Percentiles rank a stretch among this genome's conserved stretches.
These are phyloP conservation scores for Procambarus clarkii DNA, from an alignment of 1,140 invertebrate species.

Conservation along the genomic window DNA sequence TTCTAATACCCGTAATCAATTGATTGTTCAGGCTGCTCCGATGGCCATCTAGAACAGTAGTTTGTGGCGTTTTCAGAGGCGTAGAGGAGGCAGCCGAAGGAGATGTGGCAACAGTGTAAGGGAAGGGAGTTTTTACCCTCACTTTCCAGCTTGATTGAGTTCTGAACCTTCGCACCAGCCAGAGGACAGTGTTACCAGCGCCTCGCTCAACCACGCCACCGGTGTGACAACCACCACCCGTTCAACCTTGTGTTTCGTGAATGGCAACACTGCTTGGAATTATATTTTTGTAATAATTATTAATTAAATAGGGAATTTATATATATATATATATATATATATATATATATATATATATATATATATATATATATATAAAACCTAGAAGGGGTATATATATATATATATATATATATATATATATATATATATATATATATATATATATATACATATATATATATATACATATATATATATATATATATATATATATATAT, in stretches of 20 bases:
- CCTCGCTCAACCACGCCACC: too few species aligned
- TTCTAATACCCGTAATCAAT: slow-evolving; percentile 8
- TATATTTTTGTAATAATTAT: too few species aligned
- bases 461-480: background rate
- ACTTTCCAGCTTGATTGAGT: background rate
- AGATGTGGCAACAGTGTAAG: slow-evolving; percentile 14
- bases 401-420: slow-evolving; percentile 19
- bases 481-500: slow-evolving; percentile 11
- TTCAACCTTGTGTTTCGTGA: too few species aligned
- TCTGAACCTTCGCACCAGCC: background rate
- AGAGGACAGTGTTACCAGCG: background rate
- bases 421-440: slow-evolving; percentile 28
- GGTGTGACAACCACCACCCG: too few species aligned
- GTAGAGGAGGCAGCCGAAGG: background rate
- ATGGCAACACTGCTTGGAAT: too few species aligned
- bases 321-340: too few species aligned
- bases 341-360: too few species aligned
- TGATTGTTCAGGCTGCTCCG: background rate
- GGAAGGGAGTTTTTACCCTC: background rate
- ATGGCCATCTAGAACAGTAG: background rate
- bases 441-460: background rate
- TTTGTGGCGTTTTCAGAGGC: background rate
- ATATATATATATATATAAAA: too few species aligned
- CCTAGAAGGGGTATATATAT: too few species aligned
- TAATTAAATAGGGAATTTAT: too few species aligned